Percentiles rank a stretch among this genome's conserved stretches.
Conservation (phyloP, 2,888 invertebrate genomes). For the Gibbula magus region DNA sequence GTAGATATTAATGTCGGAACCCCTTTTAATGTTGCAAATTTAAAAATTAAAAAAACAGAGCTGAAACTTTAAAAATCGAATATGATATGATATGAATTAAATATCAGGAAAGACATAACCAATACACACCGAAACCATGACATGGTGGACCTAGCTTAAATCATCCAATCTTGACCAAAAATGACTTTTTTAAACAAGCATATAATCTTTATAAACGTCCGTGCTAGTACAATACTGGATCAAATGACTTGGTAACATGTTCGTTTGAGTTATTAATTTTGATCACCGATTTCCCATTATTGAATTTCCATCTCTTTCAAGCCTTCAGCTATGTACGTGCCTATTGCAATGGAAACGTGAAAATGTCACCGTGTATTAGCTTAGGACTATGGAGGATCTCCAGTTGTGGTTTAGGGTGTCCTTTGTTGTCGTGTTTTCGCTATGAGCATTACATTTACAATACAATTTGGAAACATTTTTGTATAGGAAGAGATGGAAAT, state of each 20-base stretch:
- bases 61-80: too few species aligned
- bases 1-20: too few species aligned
- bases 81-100: too few species aligned
- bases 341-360: not conserved
- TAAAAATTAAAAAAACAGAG: too few species aligned
- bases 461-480: not conserved
- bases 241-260: not conserved
- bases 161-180: too few species aligned
- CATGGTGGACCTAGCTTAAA: too few species aligned
- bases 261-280: slow-evolving; percentile 21
- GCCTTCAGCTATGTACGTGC: not conserved
- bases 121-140: too few species aligned
- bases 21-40: too few species aligned
- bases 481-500: too few species aligned
- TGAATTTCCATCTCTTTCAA: not conserved
- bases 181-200: slow-evolving; percentile 2
- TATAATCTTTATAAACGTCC: not conserved
- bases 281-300: slow-evolving; percentile 14
- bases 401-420: not conserved
- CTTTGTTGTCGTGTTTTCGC: not conserved
- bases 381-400: too few species aligned
- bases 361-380: not conserved
- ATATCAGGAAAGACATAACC: too few species aligned
- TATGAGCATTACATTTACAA: not conserved
- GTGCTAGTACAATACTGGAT: not conserved